phyloP scores from a whole-genome alignment of 2,797 vertebrate species.

The Iguana delicatissima region DNA sequence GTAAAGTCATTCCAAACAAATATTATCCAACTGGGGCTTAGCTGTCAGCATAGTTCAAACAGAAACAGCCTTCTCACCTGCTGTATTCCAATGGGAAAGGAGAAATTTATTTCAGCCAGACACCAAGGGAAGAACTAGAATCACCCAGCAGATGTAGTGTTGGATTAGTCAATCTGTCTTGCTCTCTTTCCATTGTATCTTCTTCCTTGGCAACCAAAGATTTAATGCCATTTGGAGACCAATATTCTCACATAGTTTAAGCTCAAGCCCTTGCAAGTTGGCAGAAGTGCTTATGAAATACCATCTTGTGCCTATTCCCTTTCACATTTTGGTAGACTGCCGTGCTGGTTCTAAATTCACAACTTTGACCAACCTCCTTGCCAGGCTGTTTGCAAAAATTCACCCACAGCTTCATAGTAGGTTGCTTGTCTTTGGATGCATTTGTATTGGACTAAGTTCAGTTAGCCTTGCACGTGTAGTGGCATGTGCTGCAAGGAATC shows the following conservation, averaged over 20 bases:
- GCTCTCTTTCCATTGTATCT: too few species aligned
- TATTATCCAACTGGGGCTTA: too few species aligned
- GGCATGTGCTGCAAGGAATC: background rate
- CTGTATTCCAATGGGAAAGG: background rate
- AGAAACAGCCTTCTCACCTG: slow-evolving; percentile 13
- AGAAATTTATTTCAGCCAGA: background rate
- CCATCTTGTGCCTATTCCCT: background rate
- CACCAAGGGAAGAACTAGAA: background rate
- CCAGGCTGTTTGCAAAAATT: slow-evolving; percentile 5
- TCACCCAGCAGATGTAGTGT: background rate
- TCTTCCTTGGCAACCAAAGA: background rate
- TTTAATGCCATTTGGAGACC: background rate
- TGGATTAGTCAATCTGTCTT: background rate
- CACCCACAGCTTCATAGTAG: background rate
- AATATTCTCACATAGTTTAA: background rate
- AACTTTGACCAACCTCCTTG: background rate
- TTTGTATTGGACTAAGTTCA: slow-evolving; percentile 17
- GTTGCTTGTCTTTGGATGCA: slow-evolving; percentile 2
- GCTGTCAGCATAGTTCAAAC: background rate
- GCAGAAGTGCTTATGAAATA: background rate
- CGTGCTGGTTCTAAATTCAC: background rate
- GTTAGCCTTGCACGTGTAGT: background rate
- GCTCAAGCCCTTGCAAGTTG: background rate
- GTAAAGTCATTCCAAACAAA: background rate
- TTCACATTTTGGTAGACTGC: background rate